Evolutionary conservation across 2,113 vertebrate species (phyloP), one percentile per base, ranked within the genome.

Genomic region (Dascyllus trimaculatus): DNA sequence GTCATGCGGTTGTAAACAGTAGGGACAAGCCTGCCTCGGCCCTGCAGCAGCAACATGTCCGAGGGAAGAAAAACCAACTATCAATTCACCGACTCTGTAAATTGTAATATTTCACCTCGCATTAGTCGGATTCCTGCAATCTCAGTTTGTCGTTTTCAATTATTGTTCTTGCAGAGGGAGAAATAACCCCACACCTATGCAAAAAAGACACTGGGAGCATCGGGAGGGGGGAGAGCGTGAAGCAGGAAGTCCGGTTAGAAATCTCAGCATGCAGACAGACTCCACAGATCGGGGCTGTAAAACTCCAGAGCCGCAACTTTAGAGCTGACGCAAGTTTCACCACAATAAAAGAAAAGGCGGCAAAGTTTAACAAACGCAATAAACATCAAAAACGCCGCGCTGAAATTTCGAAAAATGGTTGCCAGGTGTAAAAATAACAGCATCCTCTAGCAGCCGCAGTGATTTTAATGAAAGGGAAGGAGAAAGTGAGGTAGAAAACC

Each of bases 121-220:
- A 77, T 80, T 82, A 86, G 69, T 43, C 0, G 65, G 21, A 85
- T 80, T 78, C 71, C 53, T 69, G 84, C 85, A 78, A 84, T 90
- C 84, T 84, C 53, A 49, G 32, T 70, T 62, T 80, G 84, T 88
- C 85, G 1, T 72, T 69, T 82, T 65, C 48, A 26, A 73, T 88
- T 75, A 85, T 60, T 57, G 83, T 73, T 48, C 14, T n/a, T 4
- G 24, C 58, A 49, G 29, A 17, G 7, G 0, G 11, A 72, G 52
- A 70, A 24, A 35, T 2, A 10, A 35, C 32, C 4, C 32, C 32
- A 29, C 14, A 8, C 18, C 52, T 29, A 13, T 49, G 57, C n/a
- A 19, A 45, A 38, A 51, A 26, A 38, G n/a, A 61, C n/a, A 63
- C 6, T 22, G 14, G 21, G 29, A 19, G 46, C 9, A 45, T 46